Evolutionary conservation across 2,113 vertebrate species (phyloP), one percentile per base, ranked within the genome.

Genomic region (Brachirus orientalis): DNA sequence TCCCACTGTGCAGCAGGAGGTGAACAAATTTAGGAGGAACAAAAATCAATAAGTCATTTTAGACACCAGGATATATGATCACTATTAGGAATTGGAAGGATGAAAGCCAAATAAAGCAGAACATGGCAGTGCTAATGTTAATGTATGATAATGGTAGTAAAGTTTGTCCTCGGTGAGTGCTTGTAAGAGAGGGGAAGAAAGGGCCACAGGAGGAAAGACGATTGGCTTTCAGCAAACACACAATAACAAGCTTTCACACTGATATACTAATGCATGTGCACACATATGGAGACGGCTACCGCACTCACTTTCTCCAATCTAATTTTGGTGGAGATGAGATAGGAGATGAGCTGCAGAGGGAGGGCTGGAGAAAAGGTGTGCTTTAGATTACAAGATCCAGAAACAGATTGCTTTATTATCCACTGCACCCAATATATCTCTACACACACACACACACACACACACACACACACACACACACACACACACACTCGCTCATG

Each of bases 321-420:
- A 84, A 89, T 90, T 87, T 82, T 70, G 78, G 76, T 72, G 64
- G 77, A 83, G 84, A 91, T 87, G 85, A 89, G 89, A 88, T 86
- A 69, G 76, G 67, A 80, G 85, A 86, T 89, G 82, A 76, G 85
- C 78, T 82, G 72, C 6, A 41, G 72, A 48, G 66, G 82, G 63
- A 69, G 78, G 72, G 75, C 22, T 36, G 72, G 59, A 56, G 65
- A 66, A 44, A 63, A 75, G 69, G 65, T 74, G 66, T 40, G 66
- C 62, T 86, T 89, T 83, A 85, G 87, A 89, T 90, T 79, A 87
- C 80, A 86, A 85, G 75, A 84, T 86, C 80, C 75, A 82, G 74
- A 88, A 87, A 80, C 83, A 88, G 85, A 89, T 89, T 90, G 87
- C 82, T 90, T 88, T 88, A 86, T 88, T 85, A 81, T 84, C 85